Base-by-base conservation (phyloP, 2,797 vertebrate genomes). In the Podargus strigoides region DNA sequence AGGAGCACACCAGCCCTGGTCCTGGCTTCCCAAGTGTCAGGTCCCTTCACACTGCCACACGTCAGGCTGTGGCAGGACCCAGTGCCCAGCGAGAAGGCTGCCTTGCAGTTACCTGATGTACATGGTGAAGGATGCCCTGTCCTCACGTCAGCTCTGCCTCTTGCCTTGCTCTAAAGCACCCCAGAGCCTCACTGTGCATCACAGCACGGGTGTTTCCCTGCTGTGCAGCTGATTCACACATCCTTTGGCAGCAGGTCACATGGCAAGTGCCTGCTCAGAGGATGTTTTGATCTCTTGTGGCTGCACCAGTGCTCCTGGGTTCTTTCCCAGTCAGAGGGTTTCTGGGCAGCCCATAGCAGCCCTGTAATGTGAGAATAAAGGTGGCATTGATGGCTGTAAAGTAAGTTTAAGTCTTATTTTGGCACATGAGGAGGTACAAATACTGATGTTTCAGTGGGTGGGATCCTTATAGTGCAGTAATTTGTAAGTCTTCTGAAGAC, bases 41-140 rank as follows among this genome's bases (percentile, higher is more conserved):
- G 24, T 58, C 44, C 3, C 37, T 30, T 14, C 42, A 7, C 36
- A 1, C 42, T 18, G 49, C 56, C 49, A 4, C 4, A 1, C 21
- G 13, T 34, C 32, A 1, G 28, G 14, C 41, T 1, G 5, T 26
- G 32, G 21, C 7, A 16, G 46, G 55, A 59, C 12, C 21, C 1
- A 2, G 37, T 12, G 7, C 49, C 34, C 74, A 7, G 24, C 3
- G 8, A 18, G 37, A 24, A 50, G 62, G 14, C 24, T 17, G 16
- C 30, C n/a, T 22, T 4, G 15, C 68, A 3, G 28, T 27, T 37
- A 6, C 46, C 21, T 30, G 24, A 13, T 3, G 1, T n/a, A 21
- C 5, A 0, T 17, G 24, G 16, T 7, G 39, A 52, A 52, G 17
- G 20, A 1, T 6, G 24, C 7, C 39, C 39, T 3, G 0, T 32